These are phyloP conservation scores for Acanthurus lineatus DNA, from an alignment of 2,797 vertebrate species.

Conservation along the genomic window DNA sequence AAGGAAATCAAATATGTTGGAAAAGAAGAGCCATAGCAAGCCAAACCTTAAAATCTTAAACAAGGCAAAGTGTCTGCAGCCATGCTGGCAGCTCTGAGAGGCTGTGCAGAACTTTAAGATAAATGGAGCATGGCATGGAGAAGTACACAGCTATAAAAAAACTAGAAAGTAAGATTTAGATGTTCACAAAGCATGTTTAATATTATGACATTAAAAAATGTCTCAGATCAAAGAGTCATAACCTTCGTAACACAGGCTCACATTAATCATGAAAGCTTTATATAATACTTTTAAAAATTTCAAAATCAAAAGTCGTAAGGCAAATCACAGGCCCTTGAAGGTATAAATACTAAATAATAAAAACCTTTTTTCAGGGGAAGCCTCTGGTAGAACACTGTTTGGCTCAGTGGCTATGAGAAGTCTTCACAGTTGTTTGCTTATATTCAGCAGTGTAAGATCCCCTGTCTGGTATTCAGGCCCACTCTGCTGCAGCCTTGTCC, in stretches of 20 bases:
- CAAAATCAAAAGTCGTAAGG: neutral
- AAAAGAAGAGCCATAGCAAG: no score
- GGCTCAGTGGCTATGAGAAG: neutral
- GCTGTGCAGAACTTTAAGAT: no score
- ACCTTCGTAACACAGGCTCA: no score
- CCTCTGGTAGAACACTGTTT: neutral
- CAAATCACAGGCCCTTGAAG: no score
- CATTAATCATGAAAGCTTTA: neutral
- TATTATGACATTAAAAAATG: no score
- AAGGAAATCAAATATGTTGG: no score
- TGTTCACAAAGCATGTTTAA: neutral
- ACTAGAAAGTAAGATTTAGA: neutral
- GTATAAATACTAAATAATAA: neutral
- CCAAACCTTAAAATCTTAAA: no score
- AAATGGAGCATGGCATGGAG: neutral
- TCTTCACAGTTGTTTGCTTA: no score
- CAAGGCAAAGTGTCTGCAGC: no score
- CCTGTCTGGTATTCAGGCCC: neutral
- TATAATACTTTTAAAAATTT: neutral
- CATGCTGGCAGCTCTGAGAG: no score
- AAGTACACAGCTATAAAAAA: neutral
- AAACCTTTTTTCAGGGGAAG: neutral
- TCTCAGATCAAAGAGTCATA: no score
- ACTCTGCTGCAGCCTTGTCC: neutral
- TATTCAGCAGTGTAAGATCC: no score